Conservation (phyloP, 1,140 invertebrate species). For the Diuraphis noxia region DNA sequence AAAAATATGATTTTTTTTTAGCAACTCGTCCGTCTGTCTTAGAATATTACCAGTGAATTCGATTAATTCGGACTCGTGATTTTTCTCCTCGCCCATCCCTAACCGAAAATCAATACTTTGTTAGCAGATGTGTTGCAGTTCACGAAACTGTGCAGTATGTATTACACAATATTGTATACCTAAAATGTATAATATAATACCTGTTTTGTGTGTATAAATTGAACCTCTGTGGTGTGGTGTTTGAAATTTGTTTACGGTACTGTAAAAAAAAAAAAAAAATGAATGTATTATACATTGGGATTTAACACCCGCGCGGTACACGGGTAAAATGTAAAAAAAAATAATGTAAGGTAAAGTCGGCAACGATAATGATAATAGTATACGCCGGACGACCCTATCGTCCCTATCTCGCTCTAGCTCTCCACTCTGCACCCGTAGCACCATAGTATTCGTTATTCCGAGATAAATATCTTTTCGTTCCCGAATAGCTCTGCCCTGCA, state of each 20-base stretch:
- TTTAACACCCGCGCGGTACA: not conserved
- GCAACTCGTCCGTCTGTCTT: not conserved
- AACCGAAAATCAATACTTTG: not conserved
- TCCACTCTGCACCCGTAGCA: not conserved
- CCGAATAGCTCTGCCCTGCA: not conserved
- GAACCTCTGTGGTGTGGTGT: not conserved
- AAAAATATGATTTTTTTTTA: not conserved
- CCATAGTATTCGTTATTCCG: not conserved
- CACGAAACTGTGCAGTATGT: not conserved
- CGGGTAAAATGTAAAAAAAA: not conserved
- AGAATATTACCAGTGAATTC: not conserved
- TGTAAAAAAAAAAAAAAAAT: not conserved
- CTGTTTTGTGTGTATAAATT: not conserved
- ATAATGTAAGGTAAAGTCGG: slow-evolving; percentile 4
- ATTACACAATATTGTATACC: too few species aligned
- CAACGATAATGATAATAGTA: slow-evolving; percentile 6
- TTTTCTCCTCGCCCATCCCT: not conserved
- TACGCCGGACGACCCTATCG: not conserved
- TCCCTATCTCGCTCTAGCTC: not conserved
- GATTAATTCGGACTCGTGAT: not conserved
- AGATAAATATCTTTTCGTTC: slow-evolving; percentile 23
- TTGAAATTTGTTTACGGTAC: not conserved
- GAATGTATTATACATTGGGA: not conserved
- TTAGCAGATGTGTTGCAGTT: not conserved
- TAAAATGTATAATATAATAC: not conserved